A percentile compares a stretch with the other conserved stretches of the same genome.
Conservation (phyloP, 1,140 invertebrate genomes). For the Lethrus apterus region DNA sequence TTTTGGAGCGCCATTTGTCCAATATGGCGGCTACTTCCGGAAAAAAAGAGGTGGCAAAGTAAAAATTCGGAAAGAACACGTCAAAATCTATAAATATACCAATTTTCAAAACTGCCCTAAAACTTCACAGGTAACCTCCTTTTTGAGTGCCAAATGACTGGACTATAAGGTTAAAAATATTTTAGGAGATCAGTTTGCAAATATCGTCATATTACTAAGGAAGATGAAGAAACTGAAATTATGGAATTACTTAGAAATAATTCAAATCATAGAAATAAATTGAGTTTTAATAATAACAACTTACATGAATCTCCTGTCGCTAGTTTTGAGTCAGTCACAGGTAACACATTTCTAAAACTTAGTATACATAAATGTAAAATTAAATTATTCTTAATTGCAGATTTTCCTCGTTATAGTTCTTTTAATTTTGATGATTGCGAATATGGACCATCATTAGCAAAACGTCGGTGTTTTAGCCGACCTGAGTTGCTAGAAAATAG, state of each 20-base stretch:
- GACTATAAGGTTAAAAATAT: background rate
- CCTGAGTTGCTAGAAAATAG: slow-evolving; percentile 6
- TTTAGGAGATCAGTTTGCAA: slow-evolving; percentile 38
- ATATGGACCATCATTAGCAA: slow-evolving; percentile 29
- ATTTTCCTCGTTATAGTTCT: slow-evolving; percentile 2
- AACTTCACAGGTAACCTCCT: too few species aligned
- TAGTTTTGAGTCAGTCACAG: background rate
- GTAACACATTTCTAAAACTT: background rate
- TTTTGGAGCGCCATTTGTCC: too few species aligned
- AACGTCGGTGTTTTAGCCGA: slow-evolving; percentile 24
- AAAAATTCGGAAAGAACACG: too few species aligned
- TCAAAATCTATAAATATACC: too few species aligned
- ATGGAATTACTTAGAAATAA: slow-evolving; percentile 35
- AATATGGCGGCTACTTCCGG: too few species aligned
- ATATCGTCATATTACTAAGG: slow-evolving; percentile 48
- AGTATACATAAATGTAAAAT: background rate
- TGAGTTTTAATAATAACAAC: slow-evolving; percentile 22
- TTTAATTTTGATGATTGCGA: slow-evolving; percentile 27
- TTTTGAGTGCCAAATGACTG: too few species aligned
- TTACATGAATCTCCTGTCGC: slow-evolving; percentile 23
- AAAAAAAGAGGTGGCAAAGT: too few species aligned
- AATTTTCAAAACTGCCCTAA: too few species aligned
- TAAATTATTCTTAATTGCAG: slow-evolving; percentile 4
- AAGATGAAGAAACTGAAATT: slow-evolving; percentile 43
- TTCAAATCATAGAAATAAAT: slow-evolving; percentile 20